phyloP scores from a whole-genome alignment of 2,888 invertebrate species.

The Meliscaeva auricollis region DNA sequence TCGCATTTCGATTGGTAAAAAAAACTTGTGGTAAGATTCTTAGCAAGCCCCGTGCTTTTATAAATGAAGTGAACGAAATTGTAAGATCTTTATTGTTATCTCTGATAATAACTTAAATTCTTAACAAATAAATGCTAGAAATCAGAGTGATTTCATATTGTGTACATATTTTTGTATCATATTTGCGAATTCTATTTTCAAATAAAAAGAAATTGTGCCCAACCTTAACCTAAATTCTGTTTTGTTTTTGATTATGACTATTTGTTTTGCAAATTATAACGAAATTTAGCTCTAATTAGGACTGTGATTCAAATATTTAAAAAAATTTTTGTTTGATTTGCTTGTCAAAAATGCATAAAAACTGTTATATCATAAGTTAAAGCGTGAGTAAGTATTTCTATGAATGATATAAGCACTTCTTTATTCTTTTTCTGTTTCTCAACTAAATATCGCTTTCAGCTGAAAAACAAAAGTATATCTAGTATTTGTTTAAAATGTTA shows the following conservation, averaged over 20 bases:
- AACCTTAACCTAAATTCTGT: neutral
- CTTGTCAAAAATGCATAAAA: too few relatives aligned
- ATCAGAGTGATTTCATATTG: too few relatives aligned
- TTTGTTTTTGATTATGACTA: neutral
- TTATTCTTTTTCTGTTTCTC: too few relatives aligned
- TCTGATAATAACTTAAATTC: slow-evolving; percentile 40
- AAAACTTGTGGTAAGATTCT: neutral
- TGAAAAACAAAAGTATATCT: too few relatives aligned
- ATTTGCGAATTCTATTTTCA: neutral
- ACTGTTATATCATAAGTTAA: too few relatives aligned
- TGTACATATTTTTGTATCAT: neutral
- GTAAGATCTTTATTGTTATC: slow-evolving; percentile 46
- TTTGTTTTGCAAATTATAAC: neutral
- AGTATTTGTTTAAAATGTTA: too few relatives aligned
- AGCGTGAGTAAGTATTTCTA: too few relatives aligned
- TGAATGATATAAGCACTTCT: too few relatives aligned
- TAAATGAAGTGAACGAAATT: slow-evolving; percentile 4
- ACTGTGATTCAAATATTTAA: too few relatives aligned
- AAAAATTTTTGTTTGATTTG: too few relatives aligned
- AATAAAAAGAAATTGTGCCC: neutral
- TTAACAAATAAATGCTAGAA: slow-evolving; percentile 47
- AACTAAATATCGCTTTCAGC: too few relatives aligned
- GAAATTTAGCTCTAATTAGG: neutral
- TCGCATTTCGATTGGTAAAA: slow-evolving; percentile 29
- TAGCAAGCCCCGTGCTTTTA: slow-evolving; percentile 33